phyloP scores from a whole-genome alignment of 2,113 vertebrate species.

The Rhagologus leucostigma region DNA sequence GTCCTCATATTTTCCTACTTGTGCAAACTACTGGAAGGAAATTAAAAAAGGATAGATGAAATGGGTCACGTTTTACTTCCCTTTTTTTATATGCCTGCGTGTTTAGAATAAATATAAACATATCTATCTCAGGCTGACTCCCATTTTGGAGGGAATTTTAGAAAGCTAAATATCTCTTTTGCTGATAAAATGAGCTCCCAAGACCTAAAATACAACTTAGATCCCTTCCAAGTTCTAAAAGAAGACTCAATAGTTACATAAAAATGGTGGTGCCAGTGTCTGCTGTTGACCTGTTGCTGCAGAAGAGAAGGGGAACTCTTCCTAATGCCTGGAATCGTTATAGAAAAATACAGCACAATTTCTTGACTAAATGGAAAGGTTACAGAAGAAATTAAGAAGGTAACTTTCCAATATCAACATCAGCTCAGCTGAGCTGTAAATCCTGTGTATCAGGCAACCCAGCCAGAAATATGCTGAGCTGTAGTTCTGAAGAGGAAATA shows the following conservation, averaged over 20 bases:
- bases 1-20: neutral
- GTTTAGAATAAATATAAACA: neutral
- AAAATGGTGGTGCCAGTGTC: neutral
- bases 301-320: neutral
- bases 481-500: conserved; percentile 31
- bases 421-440: conserved; percentile 24
- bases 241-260: neutral
- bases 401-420: conserved; percentile 33
- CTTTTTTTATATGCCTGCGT: neutral
- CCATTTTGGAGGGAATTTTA: neutral
- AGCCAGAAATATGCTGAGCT: conserved; percentile 12
- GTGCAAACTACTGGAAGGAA: neutral
- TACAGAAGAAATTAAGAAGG: neutral
- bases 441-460: neutral
- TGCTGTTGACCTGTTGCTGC: neutral
- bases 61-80: neutral
- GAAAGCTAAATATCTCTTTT: neutral
- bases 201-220: neutral
- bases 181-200: neutral
- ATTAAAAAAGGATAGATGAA: neutral
- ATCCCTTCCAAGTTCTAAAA: neutral
- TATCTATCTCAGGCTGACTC: neutral
- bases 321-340: neutral
- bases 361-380: neutral
- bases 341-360: neutral